Percentiles rank a stretch among this genome's conserved stretches.
Conservation (phyloP, 2,113 vertebrate species). For the Sorex fumeus region DNA sequence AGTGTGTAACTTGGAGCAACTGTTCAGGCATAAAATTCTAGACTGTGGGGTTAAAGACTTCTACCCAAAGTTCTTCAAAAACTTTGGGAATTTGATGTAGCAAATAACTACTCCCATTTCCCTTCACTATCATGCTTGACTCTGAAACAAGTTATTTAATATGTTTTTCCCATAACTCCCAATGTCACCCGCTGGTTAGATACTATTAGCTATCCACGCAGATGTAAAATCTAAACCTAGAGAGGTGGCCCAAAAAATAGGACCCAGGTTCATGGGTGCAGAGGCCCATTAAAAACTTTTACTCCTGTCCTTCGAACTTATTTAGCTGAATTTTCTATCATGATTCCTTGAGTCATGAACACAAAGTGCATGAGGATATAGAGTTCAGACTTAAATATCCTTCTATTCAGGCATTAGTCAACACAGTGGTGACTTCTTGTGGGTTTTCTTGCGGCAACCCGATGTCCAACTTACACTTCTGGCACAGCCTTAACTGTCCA, state of each 20-base stretch:
- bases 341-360: neutral
- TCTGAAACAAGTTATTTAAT: constrained; percentile 11
- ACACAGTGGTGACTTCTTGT: neutral
- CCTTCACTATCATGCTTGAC: neutral
- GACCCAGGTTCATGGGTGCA: neutral
- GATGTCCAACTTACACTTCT: neutral
- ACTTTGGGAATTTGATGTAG: too few relatives aligned
- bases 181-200: neutral
- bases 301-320: neutral
- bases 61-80: too few relatives aligned
- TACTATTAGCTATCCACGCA: neutral
- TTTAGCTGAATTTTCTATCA: constrained; percentile 6
- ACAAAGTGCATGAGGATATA: neutral
- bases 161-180: neutral
- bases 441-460: neutral
- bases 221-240: constrained; percentile 32
- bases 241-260: neutral
- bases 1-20: constrained; percentile 4
- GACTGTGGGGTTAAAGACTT: too few relatives aligned
- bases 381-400: neutral
- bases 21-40: constrained; percentile 16
- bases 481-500: constrained; percentile 54
- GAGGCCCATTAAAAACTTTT: neutral
- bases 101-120: constrained; percentile 7
- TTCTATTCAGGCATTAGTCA: neutral